A percentile compares a stretch with the other conserved stretches of the same genome.
Conservation (phyloP, 2,113 vertebrate species). For the Hippocampus abdominalis region DNA sequence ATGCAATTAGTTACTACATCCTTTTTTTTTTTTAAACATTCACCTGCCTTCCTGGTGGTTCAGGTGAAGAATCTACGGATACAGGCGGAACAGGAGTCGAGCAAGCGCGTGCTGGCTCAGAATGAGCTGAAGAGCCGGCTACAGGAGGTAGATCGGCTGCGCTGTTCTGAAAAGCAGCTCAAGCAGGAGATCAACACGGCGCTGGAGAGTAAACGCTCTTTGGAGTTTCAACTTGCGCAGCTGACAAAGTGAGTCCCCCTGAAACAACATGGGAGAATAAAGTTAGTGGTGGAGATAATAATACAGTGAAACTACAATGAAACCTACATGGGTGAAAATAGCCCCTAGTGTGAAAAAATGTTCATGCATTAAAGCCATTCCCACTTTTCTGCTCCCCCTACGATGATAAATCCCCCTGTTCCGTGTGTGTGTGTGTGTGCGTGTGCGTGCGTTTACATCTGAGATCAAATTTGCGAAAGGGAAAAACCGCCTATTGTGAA, state of each 20-base stretch:
- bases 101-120: conserved; percentile 82
- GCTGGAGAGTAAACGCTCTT: conserved; percentile 88
- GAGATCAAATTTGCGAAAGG: too few relatives aligned
- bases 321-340: too few relatives aligned
- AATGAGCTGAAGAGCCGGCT: conserved; percentile 85
- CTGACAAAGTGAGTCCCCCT: conserved; percentile 85
- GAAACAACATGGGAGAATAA: not conserved
- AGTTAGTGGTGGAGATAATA: not conserved
- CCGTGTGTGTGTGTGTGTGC: too few relatives aligned
- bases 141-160: conserved; percentile 87
- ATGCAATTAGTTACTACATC: not conserved
- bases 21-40: not conserved
- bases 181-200: conserved; percentile 94
- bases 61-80: conserved; percentile 86
- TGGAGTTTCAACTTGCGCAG: conserved; percentile 95
- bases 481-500: too few relatives aligned
- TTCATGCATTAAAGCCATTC: too few relatives aligned
- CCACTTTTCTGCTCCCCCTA: too few relatives aligned
- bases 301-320: too few relatives aligned
- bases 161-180: conserved; percentile 92
- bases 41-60: not conserved
- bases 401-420: too few relatives aligned
- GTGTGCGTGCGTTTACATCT: too few relatives aligned
- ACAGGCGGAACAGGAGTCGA: conserved; percentile 87
- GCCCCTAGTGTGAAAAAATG: too few relatives aligned